Evolutionary conservation across 2,113 vertebrate species (phyloP).

Genomic region (Amphilophus citrinellus): DNA sequence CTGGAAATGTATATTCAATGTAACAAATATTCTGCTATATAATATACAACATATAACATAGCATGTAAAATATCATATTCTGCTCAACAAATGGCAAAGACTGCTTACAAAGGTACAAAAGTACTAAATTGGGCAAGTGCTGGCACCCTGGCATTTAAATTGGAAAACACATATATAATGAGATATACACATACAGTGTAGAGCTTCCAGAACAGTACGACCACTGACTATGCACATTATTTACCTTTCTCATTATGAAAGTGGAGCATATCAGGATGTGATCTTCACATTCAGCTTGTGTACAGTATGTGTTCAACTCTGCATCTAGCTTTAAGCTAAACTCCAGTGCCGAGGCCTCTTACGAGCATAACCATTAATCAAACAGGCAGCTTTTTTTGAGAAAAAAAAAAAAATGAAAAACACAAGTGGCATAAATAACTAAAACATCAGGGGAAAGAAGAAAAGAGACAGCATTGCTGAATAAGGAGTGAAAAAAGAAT

Average conservation of each 20-base stretch:
- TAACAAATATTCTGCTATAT: no score
- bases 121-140: neutral
- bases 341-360: slow-evolving; percentile 41
- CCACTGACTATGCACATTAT: slow-evolving; percentile 48
- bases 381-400: slow-evolving; percentile 60
- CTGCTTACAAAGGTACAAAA: slow-evolving; percentile 8
- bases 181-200: neutral
- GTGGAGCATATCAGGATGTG: slow-evolving; percentile 44
- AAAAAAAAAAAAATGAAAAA: slow-evolving; percentile 15
- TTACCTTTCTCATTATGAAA: slow-evolving; percentile 63
- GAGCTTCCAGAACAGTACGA: slow-evolving; percentile 19
- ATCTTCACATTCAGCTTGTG: slow-evolving; percentile 39
- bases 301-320: slow-evolving; percentile 28
- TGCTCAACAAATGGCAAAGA: neutral
- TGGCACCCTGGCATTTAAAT: slow-evolving; percentile 27
- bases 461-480: slow-evolving; percentile 15
- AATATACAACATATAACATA: neutral
- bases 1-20: neutral
- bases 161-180: slow-evolving; percentile 25
- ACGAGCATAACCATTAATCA: slow-evolving; percentile 74
- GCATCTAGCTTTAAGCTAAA: slow-evolving; percentile 63
- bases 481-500: slow-evolving; percentile 40
- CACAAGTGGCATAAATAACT: slow-evolving; percentile 72
- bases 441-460: slow-evolving; percentile 49
- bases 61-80: neutral